A percentile compares a stretch with the other conserved stretches of the same genome.
These are phyloP conservation scores for Campoletis sonorensis DNA, from an alignment of 1,140 invertebrate genomes.

Conservation along the genomic window DNA sequence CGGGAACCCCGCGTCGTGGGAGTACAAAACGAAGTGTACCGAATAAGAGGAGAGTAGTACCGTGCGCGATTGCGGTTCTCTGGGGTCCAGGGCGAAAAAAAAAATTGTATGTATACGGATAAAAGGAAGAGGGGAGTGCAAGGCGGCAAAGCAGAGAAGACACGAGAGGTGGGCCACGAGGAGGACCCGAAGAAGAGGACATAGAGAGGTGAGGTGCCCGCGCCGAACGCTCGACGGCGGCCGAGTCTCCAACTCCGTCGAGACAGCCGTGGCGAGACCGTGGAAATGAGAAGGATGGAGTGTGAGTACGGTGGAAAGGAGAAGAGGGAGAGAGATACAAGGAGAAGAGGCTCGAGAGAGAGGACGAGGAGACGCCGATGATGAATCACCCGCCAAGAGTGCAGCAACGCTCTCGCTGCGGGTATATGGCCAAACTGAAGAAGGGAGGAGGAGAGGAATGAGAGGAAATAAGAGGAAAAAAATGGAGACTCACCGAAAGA, in stretches of 20 bases:
- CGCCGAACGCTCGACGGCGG: constrained; percentile 6
- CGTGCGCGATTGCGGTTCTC: constrained; percentile 39
- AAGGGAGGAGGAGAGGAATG: constrained; percentile 8
- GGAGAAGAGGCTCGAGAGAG: constrained; percentile 60
- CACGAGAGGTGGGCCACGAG: constrained; percentile 39
- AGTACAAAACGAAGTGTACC: constrained; percentile 38
- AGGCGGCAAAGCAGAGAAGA: constrained; percentile 42
- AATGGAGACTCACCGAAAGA: not conserved
- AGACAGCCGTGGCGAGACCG: constrained; percentile 39
- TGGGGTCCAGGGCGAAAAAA: constrained; percentile 7
- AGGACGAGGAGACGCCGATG: constrained; percentile 70
- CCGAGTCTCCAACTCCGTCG: constrained; percentile 34
- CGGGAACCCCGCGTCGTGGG: constrained; percentile 42
- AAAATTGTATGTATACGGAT: constrained; percentile 2
- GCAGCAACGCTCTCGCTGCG: constrained; percentile 33
- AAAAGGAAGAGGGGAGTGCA: constrained; percentile 34
- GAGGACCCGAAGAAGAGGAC: constrained; percentile 35
- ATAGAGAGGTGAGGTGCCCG: constrained; percentile 20
- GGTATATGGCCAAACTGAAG: constrained; percentile 44
- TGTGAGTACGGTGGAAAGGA: constrained; percentile 18
- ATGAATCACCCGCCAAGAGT: constrained; percentile 71
- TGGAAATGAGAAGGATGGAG: constrained; percentile 48
- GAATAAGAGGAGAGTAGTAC: constrained; percentile 27
- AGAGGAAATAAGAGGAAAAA: constrained; percentile 40
- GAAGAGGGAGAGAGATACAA: constrained; percentile 29